Evolutionary conservation across 64 coral and sea anemone genomes (phyloP).

Genomic region (Orbicella faveolata): DNA sequence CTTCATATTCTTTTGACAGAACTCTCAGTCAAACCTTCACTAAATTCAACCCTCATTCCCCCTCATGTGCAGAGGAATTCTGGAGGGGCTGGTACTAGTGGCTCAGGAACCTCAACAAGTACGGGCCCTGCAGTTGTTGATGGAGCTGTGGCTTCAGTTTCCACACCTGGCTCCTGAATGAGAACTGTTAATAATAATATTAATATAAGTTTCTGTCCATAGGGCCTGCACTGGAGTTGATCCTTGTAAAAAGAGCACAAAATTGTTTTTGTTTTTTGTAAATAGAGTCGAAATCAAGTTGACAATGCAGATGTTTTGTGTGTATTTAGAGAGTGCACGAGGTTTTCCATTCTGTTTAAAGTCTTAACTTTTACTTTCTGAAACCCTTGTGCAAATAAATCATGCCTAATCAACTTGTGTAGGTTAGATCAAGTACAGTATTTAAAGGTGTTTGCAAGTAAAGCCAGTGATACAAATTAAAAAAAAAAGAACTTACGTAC

Average conservation of each 20-base stretch:
- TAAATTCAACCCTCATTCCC: slow-evolving; percentile 79
- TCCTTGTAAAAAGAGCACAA: slow-evolving; percentile 18
- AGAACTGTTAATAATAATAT: slow-evolving; percentile 7
- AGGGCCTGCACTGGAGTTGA: neutral
- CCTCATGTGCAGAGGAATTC: slow-evolving; percentile 75
- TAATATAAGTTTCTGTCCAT: slow-evolving; percentile 25
- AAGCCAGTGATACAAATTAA: neutral
- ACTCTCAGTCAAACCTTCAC: slow-evolving; percentile 82
- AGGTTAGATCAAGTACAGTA: slow-evolving; percentile 12
- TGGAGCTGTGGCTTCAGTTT: slow-evolving; percentile 82
- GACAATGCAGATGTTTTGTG: neutral
- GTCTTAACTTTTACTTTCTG: slow-evolving; percentile 41
- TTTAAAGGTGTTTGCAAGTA: slow-evolving; percentile 21
- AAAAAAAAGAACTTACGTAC: neutral
- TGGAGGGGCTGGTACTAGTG: slow-evolving; percentile 62
- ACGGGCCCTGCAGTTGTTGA: slow-evolving; percentile 81
- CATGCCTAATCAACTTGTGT: slow-evolving; percentile 22
- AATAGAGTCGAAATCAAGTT: slow-evolving; percentile 32
- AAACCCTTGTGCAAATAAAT: slow-evolving; percentile 24
- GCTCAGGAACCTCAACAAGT: slow-evolving; percentile 68
- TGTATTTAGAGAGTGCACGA: slow-evolving; percentile 34
- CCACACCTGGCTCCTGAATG: slow-evolving; percentile 76
- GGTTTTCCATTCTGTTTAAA: slow-evolving; percentile 27
- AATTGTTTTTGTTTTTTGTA: slow-evolving; percentile 24
- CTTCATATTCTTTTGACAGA: slow-evolving; percentile 53